Evolutionary conservation across 2,888 invertebrate genomes (phyloP).

Genomic region (Galeopsomyia nigrocyanea): DNA sequence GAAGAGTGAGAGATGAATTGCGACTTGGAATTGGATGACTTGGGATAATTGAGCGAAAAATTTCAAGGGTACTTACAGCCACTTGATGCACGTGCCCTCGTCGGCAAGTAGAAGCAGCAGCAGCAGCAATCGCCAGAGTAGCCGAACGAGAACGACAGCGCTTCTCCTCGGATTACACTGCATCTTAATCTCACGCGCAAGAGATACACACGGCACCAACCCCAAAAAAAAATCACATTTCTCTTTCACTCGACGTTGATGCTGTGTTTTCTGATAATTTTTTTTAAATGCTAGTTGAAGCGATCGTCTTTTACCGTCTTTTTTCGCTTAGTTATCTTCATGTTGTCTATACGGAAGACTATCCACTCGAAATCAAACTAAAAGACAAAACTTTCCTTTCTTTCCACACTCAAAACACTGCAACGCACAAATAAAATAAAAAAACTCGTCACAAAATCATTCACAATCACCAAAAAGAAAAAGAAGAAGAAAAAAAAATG

Average conservation of each 20-base stretch:
- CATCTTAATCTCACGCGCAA: constrained; percentile 59
- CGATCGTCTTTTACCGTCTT: not conserved
- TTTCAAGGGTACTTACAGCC: constrained; percentile 64
- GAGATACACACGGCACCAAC: constrained; percentile 45
- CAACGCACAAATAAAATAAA: too few species aligned
- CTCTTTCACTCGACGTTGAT: constrained; percentile 27
- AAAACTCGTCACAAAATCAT: too few species aligned
- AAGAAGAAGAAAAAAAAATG: too few species aligned
- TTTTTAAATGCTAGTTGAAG: constrained; percentile 1
- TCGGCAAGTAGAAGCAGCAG: constrained; percentile 55
- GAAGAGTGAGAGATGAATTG: not conserved
- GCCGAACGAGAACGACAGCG: constrained; percentile 49
- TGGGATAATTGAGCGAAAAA: constrained; percentile 20
- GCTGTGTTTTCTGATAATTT: constrained; percentile 11
- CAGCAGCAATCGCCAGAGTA: constrained; percentile 45
- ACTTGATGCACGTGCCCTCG: constrained; percentile 65
- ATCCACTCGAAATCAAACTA: constrained; percentile 35
- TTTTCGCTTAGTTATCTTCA: not conserved
- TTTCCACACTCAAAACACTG: too few species aligned
- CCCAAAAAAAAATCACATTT: constrained; percentile 56
- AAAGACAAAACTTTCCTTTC: too few species aligned
- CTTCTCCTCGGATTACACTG: constrained; percentile 53
- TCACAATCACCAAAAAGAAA: too few species aligned
- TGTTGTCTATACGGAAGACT: not conserved
- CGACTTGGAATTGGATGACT: constrained; percentile 4